phyloP scores from a whole-genome alignment of 2,797 vertebrate genomes.

The Betta splendens region DNA sequence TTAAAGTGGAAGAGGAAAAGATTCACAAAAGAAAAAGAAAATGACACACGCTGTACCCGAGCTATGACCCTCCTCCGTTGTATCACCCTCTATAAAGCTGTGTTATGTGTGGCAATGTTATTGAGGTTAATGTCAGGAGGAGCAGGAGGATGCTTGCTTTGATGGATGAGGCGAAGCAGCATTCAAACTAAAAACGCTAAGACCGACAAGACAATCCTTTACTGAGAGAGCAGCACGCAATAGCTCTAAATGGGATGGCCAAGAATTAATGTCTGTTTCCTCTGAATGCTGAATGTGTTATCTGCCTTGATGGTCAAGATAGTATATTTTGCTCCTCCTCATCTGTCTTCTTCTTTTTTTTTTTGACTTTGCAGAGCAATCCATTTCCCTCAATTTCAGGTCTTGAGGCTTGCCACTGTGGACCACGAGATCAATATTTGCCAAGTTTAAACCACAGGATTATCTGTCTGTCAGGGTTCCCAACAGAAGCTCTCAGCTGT shows the following conservation, averaged over 20 bases:
- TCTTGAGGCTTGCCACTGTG: slow-evolving; percentile 77
- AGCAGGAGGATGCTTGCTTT: slow-evolving; percentile 40
- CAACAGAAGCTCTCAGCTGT: slow-evolving; percentile 83
- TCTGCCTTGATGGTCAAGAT: slow-evolving; percentile 74
- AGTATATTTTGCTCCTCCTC: slow-evolving; percentile 70
- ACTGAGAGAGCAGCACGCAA: slow-evolving; percentile 44
- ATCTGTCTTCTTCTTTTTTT: slow-evolving; percentile 68
- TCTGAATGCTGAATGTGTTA: slow-evolving; percentile 68
- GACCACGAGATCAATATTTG: slow-evolving; percentile 84
- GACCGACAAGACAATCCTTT: slow-evolving; percentile 58
- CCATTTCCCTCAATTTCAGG: slow-evolving; percentile 81
- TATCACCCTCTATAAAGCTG: slow-evolving; percentile 47
- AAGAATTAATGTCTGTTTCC: slow-evolving; percentile 63
- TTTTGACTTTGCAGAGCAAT: slow-evolving; percentile 76
- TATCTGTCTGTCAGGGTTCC: slow-evolving; percentile 82
- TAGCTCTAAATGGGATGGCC: slow-evolving; percentile 43
- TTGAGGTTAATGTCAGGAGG: slow-evolving; percentile 58
- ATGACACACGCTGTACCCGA: background rate
- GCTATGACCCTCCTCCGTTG: slow-evolving; percentile 20
- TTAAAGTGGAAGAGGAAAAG: slow-evolving; percentile 4
- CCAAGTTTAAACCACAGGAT: slow-evolving; percentile 86
- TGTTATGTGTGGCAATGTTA: slow-evolving; percentile 53
- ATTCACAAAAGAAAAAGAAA: slow-evolving; percentile 17
- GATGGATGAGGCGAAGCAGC: slow-evolving; percentile 46
- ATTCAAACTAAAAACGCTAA: slow-evolving; percentile 58